Percentiles rank a stretch among this genome's conserved stretches.
phyloP scores from a whole-genome alignment of 53 echinoderm and acorn worm genomes.

The Echinarachnius parma region DNA sequence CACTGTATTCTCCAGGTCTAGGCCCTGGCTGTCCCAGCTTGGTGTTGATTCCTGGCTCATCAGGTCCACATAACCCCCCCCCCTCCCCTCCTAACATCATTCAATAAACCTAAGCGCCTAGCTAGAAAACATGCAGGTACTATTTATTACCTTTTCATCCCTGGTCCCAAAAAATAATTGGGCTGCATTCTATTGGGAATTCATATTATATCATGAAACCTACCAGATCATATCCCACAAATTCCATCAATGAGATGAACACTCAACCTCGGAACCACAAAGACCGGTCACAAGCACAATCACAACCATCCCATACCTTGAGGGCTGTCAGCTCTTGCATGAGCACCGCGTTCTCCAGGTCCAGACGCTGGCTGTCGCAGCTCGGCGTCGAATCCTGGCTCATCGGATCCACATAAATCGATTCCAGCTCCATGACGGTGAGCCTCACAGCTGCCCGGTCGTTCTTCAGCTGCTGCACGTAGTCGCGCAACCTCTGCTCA shows the following conservation, averaged over 20 bases:
- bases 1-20: slow-evolving; percentile 90
- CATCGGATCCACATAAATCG: slow-evolving; percentile 82
- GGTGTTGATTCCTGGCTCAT: slow-evolving; percentile 32
- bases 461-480: slow-evolving; percentile 98
- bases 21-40: slow-evolving; percentile 65
- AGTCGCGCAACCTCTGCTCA: slow-evolving; percentile 88
- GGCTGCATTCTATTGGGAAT: too few species aligned
- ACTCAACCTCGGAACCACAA: too few species aligned
- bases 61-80: not conserved
- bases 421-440: slow-evolving; percentile 97
- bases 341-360: slow-evolving; percentile 96
- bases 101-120: not conserved
- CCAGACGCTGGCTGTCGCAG: slow-evolving; percentile 79
- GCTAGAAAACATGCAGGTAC: too few species aligned
- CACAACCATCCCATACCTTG: too few species aligned
- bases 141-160: too few species aligned
- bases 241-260: too few species aligned
- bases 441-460: slow-evolving; percentile 91
- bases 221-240: too few species aligned
- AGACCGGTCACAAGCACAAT: too few species aligned
- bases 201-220: too few species aligned
- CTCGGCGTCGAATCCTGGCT: slow-evolving; percentile 65
- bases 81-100: not conserved
- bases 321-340: slow-evolving; percentile 97
- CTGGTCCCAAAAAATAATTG: too few species aligned